A percentile compares a stretch with the other conserved stretches of the same genome.
These are phyloP conservation scores for Neomorphus geoffroyi DNA, from an alignment of 2,797 vertebrate genomes.

Conservation along the genomic window DNA sequence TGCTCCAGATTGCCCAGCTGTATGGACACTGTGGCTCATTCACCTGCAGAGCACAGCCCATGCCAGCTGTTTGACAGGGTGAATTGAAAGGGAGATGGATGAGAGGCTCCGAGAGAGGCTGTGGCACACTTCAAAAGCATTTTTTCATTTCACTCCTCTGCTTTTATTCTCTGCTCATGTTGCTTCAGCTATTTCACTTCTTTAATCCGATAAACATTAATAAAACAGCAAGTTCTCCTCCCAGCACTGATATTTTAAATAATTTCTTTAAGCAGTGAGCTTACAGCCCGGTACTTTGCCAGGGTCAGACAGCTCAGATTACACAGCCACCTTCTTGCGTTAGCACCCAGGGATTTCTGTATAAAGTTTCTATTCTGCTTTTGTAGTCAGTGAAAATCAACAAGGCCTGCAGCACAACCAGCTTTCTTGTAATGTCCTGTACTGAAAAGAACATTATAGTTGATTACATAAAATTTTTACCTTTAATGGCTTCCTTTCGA, in stretches of 20 bases:
- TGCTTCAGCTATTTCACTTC: neutral
- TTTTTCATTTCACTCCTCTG: neutral
- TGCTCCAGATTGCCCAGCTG: neutral
- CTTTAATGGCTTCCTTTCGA: neutral
- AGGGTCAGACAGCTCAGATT: slow-evolving; percentile 2
- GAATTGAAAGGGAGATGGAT: neutral
- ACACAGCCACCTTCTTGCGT: neutral
- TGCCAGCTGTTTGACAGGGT: slow-evolving; percentile 11
- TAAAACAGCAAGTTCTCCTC: neutral
- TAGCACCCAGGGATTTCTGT: neutral
- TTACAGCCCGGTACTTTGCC: neutral
- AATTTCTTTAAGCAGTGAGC: neutral
- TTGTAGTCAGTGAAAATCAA: neutral
- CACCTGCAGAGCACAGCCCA: neutral
- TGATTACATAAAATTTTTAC: neutral
- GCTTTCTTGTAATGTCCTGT: neutral
- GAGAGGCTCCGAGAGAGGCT: neutral
- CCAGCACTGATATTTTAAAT: neutral
- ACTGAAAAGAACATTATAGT: neutral
- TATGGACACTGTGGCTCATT: neutral
- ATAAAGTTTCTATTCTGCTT: neutral
- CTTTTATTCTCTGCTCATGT: slow-evolving; percentile 9
- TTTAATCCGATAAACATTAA: slow-evolving; percentile 31
- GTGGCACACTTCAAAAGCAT: neutral
- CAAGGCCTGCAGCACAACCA: neutral